Evolutionary conservation across 2,113 vertebrate genomes (phyloP), one percentile per base, ranked within the genome.

Genomic region (Microtus pennsylvanicus): DNA sequence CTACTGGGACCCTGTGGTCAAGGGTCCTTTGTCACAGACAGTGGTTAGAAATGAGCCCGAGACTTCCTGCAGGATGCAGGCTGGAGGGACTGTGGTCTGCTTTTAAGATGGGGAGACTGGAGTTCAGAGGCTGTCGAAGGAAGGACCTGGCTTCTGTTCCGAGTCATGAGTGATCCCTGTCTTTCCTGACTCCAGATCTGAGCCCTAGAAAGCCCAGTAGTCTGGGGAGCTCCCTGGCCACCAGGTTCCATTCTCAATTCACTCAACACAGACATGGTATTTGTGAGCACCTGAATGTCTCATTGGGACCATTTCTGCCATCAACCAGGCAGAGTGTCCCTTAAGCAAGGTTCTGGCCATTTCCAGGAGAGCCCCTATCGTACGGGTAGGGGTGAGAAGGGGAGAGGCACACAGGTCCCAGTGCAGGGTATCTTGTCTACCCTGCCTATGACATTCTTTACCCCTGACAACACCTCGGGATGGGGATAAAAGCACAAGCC

Each of bases 401-500:
- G 19, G 63, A 13, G 83, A 21, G 83, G 83, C 26, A 17, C 8
- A n/a, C n/a, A 67, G 67, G 76, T 21, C 9, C 55, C 76, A 65
- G 24, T 55, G 58, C 28, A 61, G 63, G 90, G 86, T 3, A 7
- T 28, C 22, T 17, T 33, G 9, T 45, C 63, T 21, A 52, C 83
- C 67, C 87, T 75, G 0, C 94, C 75, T 13, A 5, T 52, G 80
- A 69, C 96, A 98, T 97, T 97, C 96, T 87, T 96, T 91, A 28
- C 72, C 92, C 2, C n/a, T 95, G 97, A 96, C 94, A 92, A 72
- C 90, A 96, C 50, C 50, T 70, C 3, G 22, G 91, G 12, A 21
- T n/a, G 12, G 82, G 47, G 91, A 94, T 83, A 94, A 95, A 89
- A 93, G 75, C 42, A 10, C 74, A 95, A 97, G 83, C 96, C 78